Conservation (phyloP, 2,113 vertebrate genomes). For the Lasiurus cinereus region DNA sequence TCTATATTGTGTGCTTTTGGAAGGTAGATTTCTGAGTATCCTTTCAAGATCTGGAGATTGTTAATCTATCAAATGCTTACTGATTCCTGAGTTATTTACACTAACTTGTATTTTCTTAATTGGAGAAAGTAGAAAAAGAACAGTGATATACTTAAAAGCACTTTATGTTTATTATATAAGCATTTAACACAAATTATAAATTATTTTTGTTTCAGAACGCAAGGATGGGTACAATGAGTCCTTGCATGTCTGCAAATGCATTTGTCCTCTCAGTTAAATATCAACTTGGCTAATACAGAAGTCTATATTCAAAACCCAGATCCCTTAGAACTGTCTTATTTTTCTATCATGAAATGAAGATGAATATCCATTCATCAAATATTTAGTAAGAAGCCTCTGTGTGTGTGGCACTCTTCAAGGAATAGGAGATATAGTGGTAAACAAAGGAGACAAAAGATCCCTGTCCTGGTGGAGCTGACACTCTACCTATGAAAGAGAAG, state of each 20-base stretch:
- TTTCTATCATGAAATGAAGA: constrained; percentile 40
- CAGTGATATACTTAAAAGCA: background rate
- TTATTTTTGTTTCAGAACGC: constrained; percentile 42
- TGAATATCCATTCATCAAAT: constrained; percentile 51
- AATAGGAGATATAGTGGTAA: background rate
- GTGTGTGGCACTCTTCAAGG: background rate
- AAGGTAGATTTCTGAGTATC: constrained; percentile 21
- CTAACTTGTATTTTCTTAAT: background rate
- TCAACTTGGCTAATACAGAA: background rate
- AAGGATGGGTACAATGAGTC: background rate
- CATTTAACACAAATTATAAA: constrained; percentile 26
- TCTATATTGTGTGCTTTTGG: background rate
- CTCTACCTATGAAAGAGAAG: background rate
- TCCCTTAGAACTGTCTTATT: background rate
- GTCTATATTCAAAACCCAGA: constrained; percentile 21
- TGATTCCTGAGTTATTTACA: constrained; percentile 47
- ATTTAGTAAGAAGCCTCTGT: background rate
- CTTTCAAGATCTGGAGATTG: constrained; percentile 22
- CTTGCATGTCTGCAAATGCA: background rate
- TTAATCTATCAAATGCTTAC: constrained; percentile 54
- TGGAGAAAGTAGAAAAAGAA: constrained; percentile 44
- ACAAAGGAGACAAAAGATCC: constrained; percentile 42
- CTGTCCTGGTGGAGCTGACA: background rate
- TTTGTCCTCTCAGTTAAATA: background rate
- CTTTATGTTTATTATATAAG: constrained; percentile 31